These are phyloP conservation scores for Suillia variegata DNA, from an alignment of 2,888 invertebrate genomes.

Conservation along the genomic window DNA sequence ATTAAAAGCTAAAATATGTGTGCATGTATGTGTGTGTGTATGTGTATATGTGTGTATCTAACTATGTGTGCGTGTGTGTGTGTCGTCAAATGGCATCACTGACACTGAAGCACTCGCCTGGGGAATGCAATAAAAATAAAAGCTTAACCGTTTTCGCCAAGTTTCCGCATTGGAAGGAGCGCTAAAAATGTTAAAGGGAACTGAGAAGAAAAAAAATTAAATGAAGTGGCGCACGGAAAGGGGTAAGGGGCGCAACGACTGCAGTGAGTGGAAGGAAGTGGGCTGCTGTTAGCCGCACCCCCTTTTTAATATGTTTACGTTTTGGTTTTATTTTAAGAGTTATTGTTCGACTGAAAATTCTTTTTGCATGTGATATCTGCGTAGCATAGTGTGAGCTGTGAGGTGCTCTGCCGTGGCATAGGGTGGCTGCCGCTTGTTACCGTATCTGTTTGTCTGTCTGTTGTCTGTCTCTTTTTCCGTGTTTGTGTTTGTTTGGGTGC, in stretches of 20 bases:
- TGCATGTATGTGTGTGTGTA: neutral
- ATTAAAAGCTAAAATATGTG: no score
- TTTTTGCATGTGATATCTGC: neutral
- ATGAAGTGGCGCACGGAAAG: neutral
- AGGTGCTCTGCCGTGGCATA: neutral
- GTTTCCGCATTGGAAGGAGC: neutral
- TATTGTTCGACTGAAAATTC: neutral
- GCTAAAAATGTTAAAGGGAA: neutral
- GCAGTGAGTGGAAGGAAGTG: neutral
- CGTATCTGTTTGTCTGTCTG: no score
- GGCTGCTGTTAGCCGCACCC: no score
- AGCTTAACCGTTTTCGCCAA: constrained; percentile 7
- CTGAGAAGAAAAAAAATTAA: neutral
- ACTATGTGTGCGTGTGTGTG: neutral
- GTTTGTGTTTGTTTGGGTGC: no score
- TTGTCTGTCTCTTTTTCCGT: no score
- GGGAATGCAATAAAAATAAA: constrained; percentile 6
- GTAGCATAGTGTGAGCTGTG: no score
- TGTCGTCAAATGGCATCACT: neutral
- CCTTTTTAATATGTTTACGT: neutral
- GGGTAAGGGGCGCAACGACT: neutral
- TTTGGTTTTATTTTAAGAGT: neutral
- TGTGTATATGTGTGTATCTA: constrained; percentile 1
- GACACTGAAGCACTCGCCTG: constrained; percentile 2
- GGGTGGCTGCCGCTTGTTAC: no score